Evolutionary conservation across 2,888 invertebrate species (phyloP).

Genomic region (Torymus aiolomorphi): DNA sequence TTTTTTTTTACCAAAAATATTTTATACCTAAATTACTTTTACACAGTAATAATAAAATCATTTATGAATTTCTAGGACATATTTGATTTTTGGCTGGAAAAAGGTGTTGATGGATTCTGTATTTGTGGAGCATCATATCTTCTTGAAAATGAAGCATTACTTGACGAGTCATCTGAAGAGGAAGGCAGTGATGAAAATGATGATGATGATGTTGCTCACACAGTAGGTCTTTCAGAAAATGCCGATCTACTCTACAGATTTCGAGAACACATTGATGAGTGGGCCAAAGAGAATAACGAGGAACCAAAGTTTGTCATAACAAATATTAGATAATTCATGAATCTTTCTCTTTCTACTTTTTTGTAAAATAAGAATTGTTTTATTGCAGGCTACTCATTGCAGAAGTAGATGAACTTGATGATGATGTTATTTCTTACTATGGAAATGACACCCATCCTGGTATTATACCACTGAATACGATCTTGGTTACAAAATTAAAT

Average conservation of each 20-base stretch:
- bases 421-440: constrained; percentile 66
- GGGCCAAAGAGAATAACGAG: constrained; percentile 61
- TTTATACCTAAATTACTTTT: not conserved
- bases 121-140: constrained; percentile 64
- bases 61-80: constrained; percentile 58
- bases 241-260: constrained; percentile 62
- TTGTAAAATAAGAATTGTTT: not conserved
- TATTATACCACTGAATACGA: constrained; percentile 67
- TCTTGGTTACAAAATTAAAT: constrained; percentile 64
- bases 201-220: constrained; percentile 27
- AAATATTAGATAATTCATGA: not conserved
- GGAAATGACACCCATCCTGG: constrained; percentile 65
- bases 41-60: not conserved
- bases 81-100: constrained; percentile 66
- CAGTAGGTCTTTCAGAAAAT: constrained; percentile 56
- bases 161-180: constrained; percentile 53
- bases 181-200: constrained; percentile 7
- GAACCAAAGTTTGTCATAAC: constrained; percentile 63
- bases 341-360: not conserved
- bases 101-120: constrained; percentile 67
- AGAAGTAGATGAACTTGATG: constrained; percentile 65
- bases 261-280: constrained; percentile 63
- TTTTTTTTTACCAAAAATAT: not conserved
- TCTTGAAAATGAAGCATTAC: constrained; percentile 62
- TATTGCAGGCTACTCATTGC: constrained; percentile 67